phyloP scores from a whole-genome alignment of 2,113 vertebrate genomes.

The Corydoras sp. region DNA sequence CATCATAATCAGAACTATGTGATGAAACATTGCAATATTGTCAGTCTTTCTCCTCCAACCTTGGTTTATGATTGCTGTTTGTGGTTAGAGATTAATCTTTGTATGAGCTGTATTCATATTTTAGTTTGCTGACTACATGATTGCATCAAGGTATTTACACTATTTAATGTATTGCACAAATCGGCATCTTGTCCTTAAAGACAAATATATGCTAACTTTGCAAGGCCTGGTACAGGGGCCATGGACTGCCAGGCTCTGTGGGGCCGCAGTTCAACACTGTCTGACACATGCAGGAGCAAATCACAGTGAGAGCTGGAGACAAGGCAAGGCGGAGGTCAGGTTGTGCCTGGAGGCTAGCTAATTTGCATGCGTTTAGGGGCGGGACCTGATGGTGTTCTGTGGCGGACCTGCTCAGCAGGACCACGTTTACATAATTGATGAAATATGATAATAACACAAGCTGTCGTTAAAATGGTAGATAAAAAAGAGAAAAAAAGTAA shows the following conservation, averaged over 20 bases:
- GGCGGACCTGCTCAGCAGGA: slow-evolving; percentile 41
- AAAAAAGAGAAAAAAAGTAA: too few species aligned
- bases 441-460: slow-evolving; percentile 71
- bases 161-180: slow-evolving; percentile 31
- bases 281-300: slow-evolving; percentile 42
- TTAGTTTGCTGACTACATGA: slow-evolving; percentile 24
- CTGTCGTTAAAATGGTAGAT: slow-evolving; percentile 52
- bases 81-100: too few species aligned
- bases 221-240: slow-evolving; percentile 29
- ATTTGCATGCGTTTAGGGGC: slow-evolving; percentile 64
- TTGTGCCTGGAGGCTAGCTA: slow-evolving; percentile 57
- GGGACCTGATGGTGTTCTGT: slow-evolving; percentile 44
- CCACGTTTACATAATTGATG: slow-evolving; percentile 73
- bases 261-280: slow-evolving; percentile 33
- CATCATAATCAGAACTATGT: background rate
- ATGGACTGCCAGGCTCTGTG: slow-evolving; percentile 33
- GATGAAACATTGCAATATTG: background rate
- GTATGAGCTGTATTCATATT: slow-evolving; percentile 14
- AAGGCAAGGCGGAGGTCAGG: slow-evolving; percentile 57
- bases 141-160: slow-evolving; percentile 32
- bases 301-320: slow-evolving; percentile 29
- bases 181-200: slow-evolving; percentile 34
- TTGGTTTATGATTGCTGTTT: background rate
- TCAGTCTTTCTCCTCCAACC: too few species aligned
- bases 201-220: slow-evolving; percentile 29